These are phyloP conservation scores for Petrolisthes manimaculis DNA, from an alignment of 2,888 invertebrate genomes.

Conservation along the genomic window DNA sequence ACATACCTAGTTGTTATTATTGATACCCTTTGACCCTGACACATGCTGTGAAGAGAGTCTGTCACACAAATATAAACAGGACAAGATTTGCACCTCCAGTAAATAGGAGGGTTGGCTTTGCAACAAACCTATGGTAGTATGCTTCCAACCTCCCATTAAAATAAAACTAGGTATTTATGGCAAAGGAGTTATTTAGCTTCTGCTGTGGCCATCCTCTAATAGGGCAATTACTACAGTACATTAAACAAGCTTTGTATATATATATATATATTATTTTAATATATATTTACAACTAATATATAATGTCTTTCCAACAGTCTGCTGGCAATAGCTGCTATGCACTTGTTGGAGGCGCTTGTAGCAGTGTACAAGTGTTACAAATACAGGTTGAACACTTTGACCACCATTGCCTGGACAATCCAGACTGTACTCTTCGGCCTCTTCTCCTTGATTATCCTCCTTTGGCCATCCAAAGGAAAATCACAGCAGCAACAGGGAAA, in stretches of 20 bases:
- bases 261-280: too few species aligned
- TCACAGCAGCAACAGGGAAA: slow-evolving; percentile 4
- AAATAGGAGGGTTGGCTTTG: too few species aligned
- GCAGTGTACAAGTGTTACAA: slow-evolving; percentile 51
- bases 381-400: slow-evolving; percentile 13
- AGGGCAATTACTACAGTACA: not conserved
- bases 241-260: not conserved
- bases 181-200: too few species aligned
- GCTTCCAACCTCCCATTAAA: too few species aligned
- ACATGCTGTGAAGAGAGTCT: too few species aligned
- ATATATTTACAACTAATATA: too few species aligned
- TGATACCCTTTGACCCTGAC: too few species aligned
- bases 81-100: too few species aligned
- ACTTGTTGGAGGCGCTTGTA: slow-evolving; percentile 34
- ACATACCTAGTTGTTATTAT: too few species aligned
- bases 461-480: slow-evolving; percentile 26
- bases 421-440: slow-evolving; percentile 40
- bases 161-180: too few species aligned
- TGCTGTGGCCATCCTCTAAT: not conserved
- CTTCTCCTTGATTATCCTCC: slow-evolving; percentile 25
- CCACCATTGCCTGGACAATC: slow-evolving; percentile 39
- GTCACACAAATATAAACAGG: too few species aligned
- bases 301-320: not conserved
- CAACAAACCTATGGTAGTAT: too few species aligned
- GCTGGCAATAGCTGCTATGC: slow-evolving; percentile 15